Evolutionary conservation across 64 coral and sea anemone species (phyloP).

Genomic region (Hydrozoanthus tunicans): DNA sequence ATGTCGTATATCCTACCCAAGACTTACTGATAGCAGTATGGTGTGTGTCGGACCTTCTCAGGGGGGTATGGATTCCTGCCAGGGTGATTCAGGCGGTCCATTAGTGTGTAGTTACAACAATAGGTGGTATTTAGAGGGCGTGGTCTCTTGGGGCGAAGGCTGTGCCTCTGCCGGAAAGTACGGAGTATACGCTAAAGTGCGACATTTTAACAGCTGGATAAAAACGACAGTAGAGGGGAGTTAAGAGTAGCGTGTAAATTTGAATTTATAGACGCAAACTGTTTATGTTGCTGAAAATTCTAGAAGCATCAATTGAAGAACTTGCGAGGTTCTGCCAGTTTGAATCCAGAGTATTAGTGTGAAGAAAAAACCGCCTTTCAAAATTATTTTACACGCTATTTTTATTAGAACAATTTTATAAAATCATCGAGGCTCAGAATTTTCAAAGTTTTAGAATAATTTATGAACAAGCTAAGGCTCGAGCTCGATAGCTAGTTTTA

Average conservation of each 20-base stretch:
- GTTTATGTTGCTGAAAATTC: neutral
- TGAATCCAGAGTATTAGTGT: too few relatives aligned
- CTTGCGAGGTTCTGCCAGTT: too few relatives aligned
- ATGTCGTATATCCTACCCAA: neutral
- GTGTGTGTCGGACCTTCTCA: constrained; percentile 22
- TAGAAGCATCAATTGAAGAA: neutral
- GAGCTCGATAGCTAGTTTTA: too few relatives aligned
- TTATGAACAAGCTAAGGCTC: too few relatives aligned
- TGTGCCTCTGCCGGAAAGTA: neutral
- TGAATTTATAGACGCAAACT: neutral
- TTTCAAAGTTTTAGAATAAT: too few relatives aligned
- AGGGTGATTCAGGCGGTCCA: constrained; percentile 24
- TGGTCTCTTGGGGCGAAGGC: neutral
- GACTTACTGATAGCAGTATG: constrained; percentile 1
- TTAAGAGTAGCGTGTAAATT: neutral
- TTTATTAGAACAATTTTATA: too few relatives aligned
- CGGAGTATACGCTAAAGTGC: neutral
- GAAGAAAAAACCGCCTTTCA: too few relatives aligned
- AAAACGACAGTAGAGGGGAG: neutral
- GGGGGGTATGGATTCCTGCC: constrained; percentile 5
- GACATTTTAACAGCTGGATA: constrained; percentile 2
- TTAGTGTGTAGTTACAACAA: neutral
- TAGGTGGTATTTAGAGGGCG: neutral
- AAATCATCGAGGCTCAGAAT: too few relatives aligned
- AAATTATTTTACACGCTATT: too few relatives aligned